Base-by-base conservation (phyloP, 1,140 invertebrate genomes). In the Drosophila trapezifrons region DNA sequence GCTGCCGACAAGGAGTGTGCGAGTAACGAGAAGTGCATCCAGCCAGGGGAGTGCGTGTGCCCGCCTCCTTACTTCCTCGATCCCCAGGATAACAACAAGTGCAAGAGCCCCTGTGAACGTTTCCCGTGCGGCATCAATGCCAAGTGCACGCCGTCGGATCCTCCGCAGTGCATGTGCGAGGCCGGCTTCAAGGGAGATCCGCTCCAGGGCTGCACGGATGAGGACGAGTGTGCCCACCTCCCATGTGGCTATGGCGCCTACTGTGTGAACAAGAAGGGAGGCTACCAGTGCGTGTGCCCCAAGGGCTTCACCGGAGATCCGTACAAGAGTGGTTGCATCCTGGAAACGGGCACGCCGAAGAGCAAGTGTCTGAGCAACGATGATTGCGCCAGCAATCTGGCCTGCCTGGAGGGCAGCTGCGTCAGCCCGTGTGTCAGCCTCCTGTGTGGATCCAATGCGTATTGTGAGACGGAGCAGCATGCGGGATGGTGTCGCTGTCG, bases 121-220 rank as follows among this genome's bases (percentile, higher is more conserved):
- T 97, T 96, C 91, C 95, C 96, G 2, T 99, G 98, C 87, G 97
- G 98, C 17, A 95, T 97, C n/a, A 98, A 98, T 92, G 96, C 97
- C 2, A 96, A 97, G 92, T 98, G 97, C 90, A 97, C 96, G 5
- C 96, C 97, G 6, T 96, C 95, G 59, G 97, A 98, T 93, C 97
- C 97, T 18, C 97, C 97, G 8, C 95, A 94, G 80, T 98, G 97
- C 91, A 95, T 97, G 94, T 98, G 97, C 89, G 94, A 96, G 89
- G 92, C 95, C 49, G 97, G 97, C 4, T 98, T 95, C 85, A 95
- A 96, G 90, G 96, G 97, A 18, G 96, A 97, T 92, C 96, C 97
- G 0, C 94, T 96, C 43, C 94, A 94, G 65, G 97, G 96, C 10
- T 98, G 97, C 92, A 93, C 95, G 1, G 97, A 98, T 91, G 95